Percentiles rank a stretch among this genome's conserved stretches.
Conservation (phyloP, 2,888 invertebrate species). For the Rapana venosa region DNA sequence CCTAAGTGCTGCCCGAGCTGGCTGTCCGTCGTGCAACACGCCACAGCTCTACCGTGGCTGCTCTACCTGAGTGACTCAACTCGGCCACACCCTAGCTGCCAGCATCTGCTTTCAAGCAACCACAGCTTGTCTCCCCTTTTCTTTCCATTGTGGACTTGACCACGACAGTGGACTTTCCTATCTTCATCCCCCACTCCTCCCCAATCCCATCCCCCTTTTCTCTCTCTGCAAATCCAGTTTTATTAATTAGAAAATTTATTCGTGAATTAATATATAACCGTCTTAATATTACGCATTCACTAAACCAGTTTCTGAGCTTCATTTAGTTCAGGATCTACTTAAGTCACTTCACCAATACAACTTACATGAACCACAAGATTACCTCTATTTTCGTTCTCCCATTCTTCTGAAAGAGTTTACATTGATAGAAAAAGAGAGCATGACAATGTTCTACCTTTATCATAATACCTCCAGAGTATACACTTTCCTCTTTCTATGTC, state of each 20-base stretch:
- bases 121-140: constrained; percentile 3
- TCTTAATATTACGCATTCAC: not conserved
- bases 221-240: not conserved
- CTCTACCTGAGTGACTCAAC: constrained; percentile 18
- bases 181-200: not conserved
- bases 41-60: not conserved
- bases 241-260: too few species aligned
- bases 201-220: not conserved
- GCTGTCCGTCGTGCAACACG: not conserved
- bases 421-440: too few species aligned
- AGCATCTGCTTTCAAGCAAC: constrained; percentile 13
- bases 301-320: too few species aligned
- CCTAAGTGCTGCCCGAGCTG: not conserved
- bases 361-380: too few species aligned
- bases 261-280: not conserved
- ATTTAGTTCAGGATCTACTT: too few species aligned
- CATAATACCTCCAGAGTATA: too few species aligned
- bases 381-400: too few species aligned
- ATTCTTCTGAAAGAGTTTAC: too few species aligned
- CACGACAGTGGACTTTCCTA: not conserved
- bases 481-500: too few species aligned
- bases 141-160: not conserved
- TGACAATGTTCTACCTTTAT: too few species aligned
- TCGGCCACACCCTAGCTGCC: constrained; percentile 20
- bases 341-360: too few species aligned